Percentiles rank a stretch among this genome's conserved stretches.
These are phyloP conservation scores for Donacobius atricapilla DNA, from an alignment of 2,113 vertebrate genomes.

Conservation along the genomic window DNA sequence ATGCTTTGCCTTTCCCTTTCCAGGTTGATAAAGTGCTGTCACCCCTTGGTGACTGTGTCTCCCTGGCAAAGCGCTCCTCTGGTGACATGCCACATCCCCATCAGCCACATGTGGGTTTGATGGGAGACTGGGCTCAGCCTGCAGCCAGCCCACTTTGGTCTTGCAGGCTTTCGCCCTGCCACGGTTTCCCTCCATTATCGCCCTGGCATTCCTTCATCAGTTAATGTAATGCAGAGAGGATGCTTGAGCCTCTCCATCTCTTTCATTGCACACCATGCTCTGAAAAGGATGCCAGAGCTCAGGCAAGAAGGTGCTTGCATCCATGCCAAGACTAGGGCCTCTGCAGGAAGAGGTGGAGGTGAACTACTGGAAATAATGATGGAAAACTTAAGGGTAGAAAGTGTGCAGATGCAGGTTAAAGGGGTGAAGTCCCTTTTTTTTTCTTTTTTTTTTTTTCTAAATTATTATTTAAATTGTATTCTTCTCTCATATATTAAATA, in stretches of 20 bases:
- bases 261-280: not conserved
- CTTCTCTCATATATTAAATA: not conserved
- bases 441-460: not conserved
- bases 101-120: accelerated
- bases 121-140: not conserved
- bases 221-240: not conserved
- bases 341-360: not conserved
- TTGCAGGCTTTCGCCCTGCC: not conserved
- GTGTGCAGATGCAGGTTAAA: not conserved
- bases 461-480: not conserved
- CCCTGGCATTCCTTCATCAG: not conserved
- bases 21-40: not conserved
- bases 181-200: not conserved
- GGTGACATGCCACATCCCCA: not conserved
- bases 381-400: not conserved
- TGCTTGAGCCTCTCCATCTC: not conserved
- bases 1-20: not conserved
- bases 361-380: not conserved
- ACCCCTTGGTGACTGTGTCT: not conserved
- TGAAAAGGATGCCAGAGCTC: not conserved
- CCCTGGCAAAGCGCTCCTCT: not conserved
- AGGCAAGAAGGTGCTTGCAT: not conserved
- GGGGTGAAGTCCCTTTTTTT: not conserved
- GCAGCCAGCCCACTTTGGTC: not conserved
- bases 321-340: not conserved